Evolutionary conservation across 2,888 invertebrate species (phyloP).

Genomic region (Thereva nobilitata): DNA sequence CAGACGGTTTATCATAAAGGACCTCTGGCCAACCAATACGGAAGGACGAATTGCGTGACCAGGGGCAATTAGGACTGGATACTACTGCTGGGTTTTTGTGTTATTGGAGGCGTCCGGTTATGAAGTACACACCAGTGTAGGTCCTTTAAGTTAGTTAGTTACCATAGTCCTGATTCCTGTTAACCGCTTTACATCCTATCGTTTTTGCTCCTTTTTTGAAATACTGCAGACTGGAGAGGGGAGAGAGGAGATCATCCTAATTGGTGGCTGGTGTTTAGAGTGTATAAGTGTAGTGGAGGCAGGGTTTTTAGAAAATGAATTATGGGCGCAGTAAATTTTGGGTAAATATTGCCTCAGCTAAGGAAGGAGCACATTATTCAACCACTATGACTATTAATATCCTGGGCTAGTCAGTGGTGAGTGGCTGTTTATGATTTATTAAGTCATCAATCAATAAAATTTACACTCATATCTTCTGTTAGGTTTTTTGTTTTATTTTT

Average conservation of each 20-base stretch:
- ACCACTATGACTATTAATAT: slow-evolving; percentile 33
- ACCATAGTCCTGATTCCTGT: slow-evolving; percentile 1
- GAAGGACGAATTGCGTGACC: slow-evolving; percentile 37
- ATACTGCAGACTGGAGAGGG: too few species aligned
- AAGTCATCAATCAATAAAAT: slow-evolving; percentile 15
- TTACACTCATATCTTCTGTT: too few species aligned
- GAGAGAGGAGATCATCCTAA: slow-evolving; percentile 6
- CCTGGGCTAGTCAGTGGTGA: slow-evolving; percentile 12
- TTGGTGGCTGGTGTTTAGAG: slow-evolving; percentile 31
- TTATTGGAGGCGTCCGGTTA: slow-evolving; percentile 40
- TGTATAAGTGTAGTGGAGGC: slow-evolving; percentile 35
- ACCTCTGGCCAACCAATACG: slow-evolving; percentile 3
- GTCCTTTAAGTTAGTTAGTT: slow-evolving; percentile 1
- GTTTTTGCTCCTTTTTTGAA: slow-evolving; percentile 31
- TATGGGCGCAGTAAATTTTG: slow-evolving; percentile 40
- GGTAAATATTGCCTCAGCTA: slow-evolving; percentile 39
- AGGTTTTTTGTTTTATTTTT: too few species aligned
- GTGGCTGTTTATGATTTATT: slow-evolving; percentile 19
- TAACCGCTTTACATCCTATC: not conserved
- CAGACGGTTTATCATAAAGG: slow-evolving; percentile 42
- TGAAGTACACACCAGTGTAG: slow-evolving; percentile 36
- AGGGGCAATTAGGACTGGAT: slow-evolving; percentile 36
- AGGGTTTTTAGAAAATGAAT: slow-evolving; percentile 35
- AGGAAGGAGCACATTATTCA: slow-evolving; percentile 39
- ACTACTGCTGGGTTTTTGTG: slow-evolving; percentile 5